phyloP scores from a whole-genome alignment of 2,888 invertebrate genomes.

The Sabellastarte sp. region DNA sequence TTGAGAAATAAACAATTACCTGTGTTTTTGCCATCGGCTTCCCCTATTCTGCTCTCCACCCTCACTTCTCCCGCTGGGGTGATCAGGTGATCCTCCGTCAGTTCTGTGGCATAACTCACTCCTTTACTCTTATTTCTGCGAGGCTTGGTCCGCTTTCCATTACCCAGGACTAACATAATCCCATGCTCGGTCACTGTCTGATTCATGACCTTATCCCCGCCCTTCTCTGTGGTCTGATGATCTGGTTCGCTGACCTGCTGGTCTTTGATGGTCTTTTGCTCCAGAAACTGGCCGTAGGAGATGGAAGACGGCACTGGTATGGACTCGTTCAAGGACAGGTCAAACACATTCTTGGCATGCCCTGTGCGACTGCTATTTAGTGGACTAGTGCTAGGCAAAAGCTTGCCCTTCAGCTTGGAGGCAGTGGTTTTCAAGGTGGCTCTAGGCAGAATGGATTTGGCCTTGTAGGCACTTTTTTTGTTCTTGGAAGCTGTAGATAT shows the following conservation, averaged over 20 bases:
- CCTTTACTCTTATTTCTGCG: neutral
- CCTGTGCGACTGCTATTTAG: neutral
- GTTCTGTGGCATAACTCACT: neutral
- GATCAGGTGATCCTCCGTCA: constrained; percentile 1
- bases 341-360: constrained; percentile 12
- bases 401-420: constrained; percentile 5
- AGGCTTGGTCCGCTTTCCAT: constrained; percentile 22
- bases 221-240: too few species aligned
- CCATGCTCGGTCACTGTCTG: too few species aligned
- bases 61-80: neutral
- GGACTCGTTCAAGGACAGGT: constrained; percentile 21
- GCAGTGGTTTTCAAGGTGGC: neutral
- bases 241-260: too few species aligned
- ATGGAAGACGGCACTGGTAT: constrained; percentile 1
- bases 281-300: neutral
- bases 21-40: too few species aligned
- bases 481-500: neutral
- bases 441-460: neutral
- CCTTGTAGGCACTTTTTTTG: neutral
- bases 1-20: too few species aligned
- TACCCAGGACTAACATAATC: constrained; percentile 24
- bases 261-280: neutral
- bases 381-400: neutral
- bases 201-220: too few species aligned
- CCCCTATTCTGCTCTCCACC: too few species aligned